Evolutionary conservation across 1,140 invertebrate genomes (phyloP).

Genomic region (Ridgeia piscesae): DNA sequence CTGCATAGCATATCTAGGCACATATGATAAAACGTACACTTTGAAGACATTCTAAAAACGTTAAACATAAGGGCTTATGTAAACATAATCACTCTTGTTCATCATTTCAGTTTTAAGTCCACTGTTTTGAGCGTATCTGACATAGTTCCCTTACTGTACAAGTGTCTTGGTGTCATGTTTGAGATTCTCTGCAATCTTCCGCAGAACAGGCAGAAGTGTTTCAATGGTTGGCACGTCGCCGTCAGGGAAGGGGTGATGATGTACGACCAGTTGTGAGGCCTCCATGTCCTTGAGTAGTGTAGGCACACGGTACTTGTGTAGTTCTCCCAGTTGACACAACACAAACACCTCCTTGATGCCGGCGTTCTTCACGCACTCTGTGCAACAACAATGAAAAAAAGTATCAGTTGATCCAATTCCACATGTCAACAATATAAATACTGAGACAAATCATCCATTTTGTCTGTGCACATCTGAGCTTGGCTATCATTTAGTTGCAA

Average conservation of each 20-base stretch:
- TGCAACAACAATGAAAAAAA: neutral
- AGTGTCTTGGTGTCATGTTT: constrained; percentile 37
- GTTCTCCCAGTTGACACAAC: constrained; percentile 46
- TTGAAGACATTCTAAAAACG: too few relatives aligned
- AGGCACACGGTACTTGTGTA: constrained; percentile 42
- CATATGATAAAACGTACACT: too few relatives aligned
- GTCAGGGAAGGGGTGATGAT: constrained; percentile 48
- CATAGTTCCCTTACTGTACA: constrained; percentile 41
- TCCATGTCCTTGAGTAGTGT: constrained; percentile 37
- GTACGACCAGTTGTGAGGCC: constrained; percentile 37
- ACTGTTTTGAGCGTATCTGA: neutral
- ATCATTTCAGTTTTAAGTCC: neutral
- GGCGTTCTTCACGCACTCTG: neutral
- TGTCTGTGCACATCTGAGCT: too few relatives aligned
- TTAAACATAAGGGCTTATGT: neutral
- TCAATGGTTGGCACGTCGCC: constrained; percentile 34
- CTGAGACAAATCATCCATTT: too few relatives aligned
- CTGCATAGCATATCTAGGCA: too few relatives aligned
- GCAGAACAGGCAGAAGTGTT: neutral
- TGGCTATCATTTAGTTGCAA: too few relatives aligned
- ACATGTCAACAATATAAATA: too few relatives aligned
- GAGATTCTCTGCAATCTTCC: neutral
- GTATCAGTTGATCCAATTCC: too few relatives aligned
- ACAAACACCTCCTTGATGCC: constrained; percentile 42
- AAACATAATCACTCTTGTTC: neutral